Evolutionary conservation across 1,140 invertebrate species (phyloP), one percentile per base, ranked within the genome.

Genomic region (Scaptomyza hsui): DNA sequence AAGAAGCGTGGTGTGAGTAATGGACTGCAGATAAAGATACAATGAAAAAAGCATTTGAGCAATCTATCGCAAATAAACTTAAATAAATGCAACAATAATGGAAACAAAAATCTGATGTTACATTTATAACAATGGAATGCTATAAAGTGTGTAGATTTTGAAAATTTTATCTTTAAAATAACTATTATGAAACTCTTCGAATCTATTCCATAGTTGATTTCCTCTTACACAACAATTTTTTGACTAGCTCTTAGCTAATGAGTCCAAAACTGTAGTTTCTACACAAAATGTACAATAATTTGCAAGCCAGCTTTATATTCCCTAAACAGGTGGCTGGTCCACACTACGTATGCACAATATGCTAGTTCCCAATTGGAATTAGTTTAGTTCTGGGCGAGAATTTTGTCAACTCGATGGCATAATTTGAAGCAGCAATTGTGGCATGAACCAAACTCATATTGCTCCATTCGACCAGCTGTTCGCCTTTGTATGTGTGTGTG

Each of bases 361-460:
- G 21, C 16, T 6, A 15, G 19, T 41, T 18, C 5, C n/a, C 19
- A 16, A 39, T 12, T 41, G 4, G 1, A 3, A 21, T 24, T 13
- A 5, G 18, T 15, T 42, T 29, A 41, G 37, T 44, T 53, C 12
- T 5, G 18, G 32, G 37, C 37, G 15, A 24, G 9, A 51, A 29
- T 19, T 52, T 24, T 49, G 51, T 42, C 32, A 29, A 48, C 26
- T 48, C 18, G 16, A 61, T 51, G 42, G 29, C 19, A 45, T 18
- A 49, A 60, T 59, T 55, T 39, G 52, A n/a, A n/a, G 21, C 51
- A 56, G 52, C 32, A 19, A 7, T 19, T 39, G 39, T 60, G 75
- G 41, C 57, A 75, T 74, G 69, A 63, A 55, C 55, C 63, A 45
- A 78, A 44, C 69, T 78, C 74, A 47, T 42, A 68, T 73, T 82